A percentile compares a stretch with the other conserved stretches of the same genome.
phyloP scores from a whole-genome alignment of 2,888 invertebrate genomes.

The Amiota mariae region DNA sequence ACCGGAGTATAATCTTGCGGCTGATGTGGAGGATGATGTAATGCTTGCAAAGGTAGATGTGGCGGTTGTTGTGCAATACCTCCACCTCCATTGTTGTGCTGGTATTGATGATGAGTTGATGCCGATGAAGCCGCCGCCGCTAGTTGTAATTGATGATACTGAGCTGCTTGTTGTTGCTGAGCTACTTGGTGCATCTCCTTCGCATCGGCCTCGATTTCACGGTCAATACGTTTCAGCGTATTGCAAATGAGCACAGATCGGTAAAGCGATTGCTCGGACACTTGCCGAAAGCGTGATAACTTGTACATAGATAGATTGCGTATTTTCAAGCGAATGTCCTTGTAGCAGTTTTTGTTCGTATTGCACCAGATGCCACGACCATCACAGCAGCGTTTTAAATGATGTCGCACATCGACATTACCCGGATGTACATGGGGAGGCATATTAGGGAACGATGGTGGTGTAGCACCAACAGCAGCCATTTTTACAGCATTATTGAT shows the following conservation, averaged over 20 bases:
- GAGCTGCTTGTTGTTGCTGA: constrained; percentile 61
- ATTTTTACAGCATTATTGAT: constrained; percentile 28
- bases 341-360: constrained; percentile 84
- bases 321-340: constrained; percentile 89
- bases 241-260: constrained; percentile 95
- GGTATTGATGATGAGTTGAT: constrained; percentile 61
- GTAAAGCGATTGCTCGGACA: constrained; percentile 90
- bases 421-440: constrained; percentile 43
- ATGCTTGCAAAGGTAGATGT: constrained; percentile 39
- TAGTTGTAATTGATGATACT: constrained; percentile 37
- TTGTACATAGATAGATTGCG: constrained; percentile 95
- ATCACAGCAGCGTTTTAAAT: constrained; percentile 78
- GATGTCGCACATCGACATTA: constrained; percentile 66
- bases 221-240: constrained; percentile 89
- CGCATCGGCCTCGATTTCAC: constrained; percentile 87
- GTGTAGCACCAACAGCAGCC: constrained; percentile 13
- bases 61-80: constrained; percentile 48
- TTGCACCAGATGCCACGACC: constrained; percentile 85
- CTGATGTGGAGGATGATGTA: constrained; percentile 49
- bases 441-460: constrained; percentile 44
- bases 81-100: constrained; percentile 40
- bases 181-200: constrained; percentile 73
- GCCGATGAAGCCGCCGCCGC: constrained; percentile 52
- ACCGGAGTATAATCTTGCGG: constrained; percentile 69
- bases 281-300: constrained; percentile 88